Conservation (phyloP, 2,888 invertebrate genomes). For the Dichetophora obliterata region DNA sequence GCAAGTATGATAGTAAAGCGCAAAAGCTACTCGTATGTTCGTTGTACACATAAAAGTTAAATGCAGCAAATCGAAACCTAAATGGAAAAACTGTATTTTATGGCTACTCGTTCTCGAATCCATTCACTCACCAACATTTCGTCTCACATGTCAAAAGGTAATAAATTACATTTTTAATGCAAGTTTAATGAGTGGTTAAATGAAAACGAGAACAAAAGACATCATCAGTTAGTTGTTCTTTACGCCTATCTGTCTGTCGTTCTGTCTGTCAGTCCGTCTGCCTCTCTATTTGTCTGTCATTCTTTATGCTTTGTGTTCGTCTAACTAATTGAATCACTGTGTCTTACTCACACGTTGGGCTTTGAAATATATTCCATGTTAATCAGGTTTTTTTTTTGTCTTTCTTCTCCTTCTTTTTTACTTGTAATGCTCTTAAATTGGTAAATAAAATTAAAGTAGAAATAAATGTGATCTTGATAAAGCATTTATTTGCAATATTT, state of each 20-base stretch:
- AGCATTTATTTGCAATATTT: slow-evolving; percentile 5
- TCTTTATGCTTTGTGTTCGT: background rate
- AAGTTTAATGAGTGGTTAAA: slow-evolving; percentile 34
- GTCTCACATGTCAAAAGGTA: slow-evolving; percentile 23
- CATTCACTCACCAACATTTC: background rate
- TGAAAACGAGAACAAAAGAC: slow-evolving; percentile 29
- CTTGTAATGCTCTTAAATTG: slow-evolving; percentile 12
- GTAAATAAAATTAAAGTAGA: slow-evolving; percentile 28
- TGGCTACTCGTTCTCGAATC: background rate
- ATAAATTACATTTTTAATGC: slow-evolving; percentile 35
- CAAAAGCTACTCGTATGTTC: no score
- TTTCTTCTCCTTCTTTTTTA: background rate
- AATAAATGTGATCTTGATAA: slow-evolving; percentile 28
- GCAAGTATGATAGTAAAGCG: no score
- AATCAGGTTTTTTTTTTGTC: background rate
- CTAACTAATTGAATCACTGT: background rate
- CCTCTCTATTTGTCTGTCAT: background rate
- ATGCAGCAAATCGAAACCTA: background rate
- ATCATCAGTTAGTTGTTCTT: background rate
- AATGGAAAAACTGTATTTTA: background rate
- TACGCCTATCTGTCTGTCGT: background rate
- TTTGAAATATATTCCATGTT: background rate
- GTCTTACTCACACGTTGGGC: background rate
- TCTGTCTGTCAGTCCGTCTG: background rate
- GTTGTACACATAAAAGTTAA: background rate